These are phyloP conservation scores for Armadillidium nasatum DNA, from an alignment of 1,140 invertebrate genomes.

Conservation along the genomic window DNA sequence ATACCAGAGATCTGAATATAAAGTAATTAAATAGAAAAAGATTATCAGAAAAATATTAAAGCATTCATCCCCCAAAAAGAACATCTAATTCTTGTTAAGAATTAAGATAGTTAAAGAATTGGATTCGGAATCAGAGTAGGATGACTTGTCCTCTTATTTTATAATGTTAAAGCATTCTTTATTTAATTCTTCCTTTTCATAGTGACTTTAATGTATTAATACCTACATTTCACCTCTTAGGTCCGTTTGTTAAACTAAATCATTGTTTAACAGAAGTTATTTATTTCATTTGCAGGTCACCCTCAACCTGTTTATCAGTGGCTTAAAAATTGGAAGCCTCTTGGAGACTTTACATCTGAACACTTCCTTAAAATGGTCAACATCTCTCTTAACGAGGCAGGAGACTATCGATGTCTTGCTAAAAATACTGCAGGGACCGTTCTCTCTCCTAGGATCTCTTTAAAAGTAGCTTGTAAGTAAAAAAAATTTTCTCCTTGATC, in stretches of 20 bases:
- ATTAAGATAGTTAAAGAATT: too few species aligned
- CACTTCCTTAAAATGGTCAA: slow-evolving; percentile 75
- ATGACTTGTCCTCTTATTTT: background rate
- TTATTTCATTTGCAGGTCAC: slow-evolving; percentile 60
- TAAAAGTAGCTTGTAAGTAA: slow-evolving; percentile 83
- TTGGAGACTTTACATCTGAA: slow-evolving; percentile 52
- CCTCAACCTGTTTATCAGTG: slow-evolving; percentile 83
- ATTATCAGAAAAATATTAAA: too few species aligned
- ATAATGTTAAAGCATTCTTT: too few species aligned
- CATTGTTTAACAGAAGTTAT: background rate
- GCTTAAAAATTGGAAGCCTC: slow-evolving; percentile 68
- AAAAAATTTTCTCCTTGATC: background rate
- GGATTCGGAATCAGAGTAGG: background rate
- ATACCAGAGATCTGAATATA: too few species aligned
- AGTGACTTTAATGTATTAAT: too few species aligned
- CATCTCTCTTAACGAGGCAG: slow-evolving; percentile 70
- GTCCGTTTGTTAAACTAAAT: background rate
- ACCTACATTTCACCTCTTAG: too few species aligned
- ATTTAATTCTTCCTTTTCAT: too few species aligned
- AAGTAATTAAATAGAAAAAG: too few species aligned
- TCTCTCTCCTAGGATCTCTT: slow-evolving; percentile 77
- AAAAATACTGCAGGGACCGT: slow-evolving; percentile 83
- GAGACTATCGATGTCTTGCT: slow-evolving; percentile 84
- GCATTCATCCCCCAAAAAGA: too few species aligned
- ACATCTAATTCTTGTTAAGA: too few species aligned